Conservation (phyloP, 2,888 invertebrate genomes). For the Apotomis capreana region DNA sequence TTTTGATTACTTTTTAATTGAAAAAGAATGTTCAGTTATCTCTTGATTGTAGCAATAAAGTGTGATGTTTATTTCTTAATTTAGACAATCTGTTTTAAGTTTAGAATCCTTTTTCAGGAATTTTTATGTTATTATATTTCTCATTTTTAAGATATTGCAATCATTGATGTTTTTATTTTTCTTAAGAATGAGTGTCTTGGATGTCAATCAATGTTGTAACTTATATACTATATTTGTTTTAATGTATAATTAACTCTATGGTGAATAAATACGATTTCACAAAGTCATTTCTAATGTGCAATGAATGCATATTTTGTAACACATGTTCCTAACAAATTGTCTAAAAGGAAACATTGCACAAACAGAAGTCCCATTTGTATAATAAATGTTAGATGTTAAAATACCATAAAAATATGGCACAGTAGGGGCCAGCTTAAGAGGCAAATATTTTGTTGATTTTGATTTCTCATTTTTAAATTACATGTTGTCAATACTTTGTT, state of each 20-base stretch:
- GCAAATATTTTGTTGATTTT: conserved; percentile 58
- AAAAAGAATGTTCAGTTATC: conserved; percentile 33
- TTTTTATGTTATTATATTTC: conserved; percentile 62
- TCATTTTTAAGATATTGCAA: conserved; percentile 64
- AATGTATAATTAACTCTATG: conserved; percentile 44
- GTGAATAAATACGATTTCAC: conserved; percentile 4
- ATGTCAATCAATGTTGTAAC: conserved; percentile 63
- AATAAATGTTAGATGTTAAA: too few relatives aligned
- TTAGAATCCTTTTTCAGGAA: conserved; percentile 59
- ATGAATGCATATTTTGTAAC: too few relatives aligned
- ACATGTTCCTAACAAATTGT: too few relatives aligned
- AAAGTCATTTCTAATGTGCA: too few relatives aligned
- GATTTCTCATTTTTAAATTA: conserved; percentile 31
- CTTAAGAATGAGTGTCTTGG: conserved; percentile 50
- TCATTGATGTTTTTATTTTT: conserved; percentile 66
- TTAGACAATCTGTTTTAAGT: conserved; percentile 56
- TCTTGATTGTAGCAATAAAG: conserved; percentile 39
- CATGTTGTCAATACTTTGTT: conserved; percentile 7
- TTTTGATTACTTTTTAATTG: conserved; percentile 35
- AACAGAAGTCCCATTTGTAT: too few relatives aligned
- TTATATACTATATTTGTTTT: conserved; percentile 66
- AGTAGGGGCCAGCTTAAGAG: conserved; percentile 46
- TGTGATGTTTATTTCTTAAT: conserved; percentile 45
- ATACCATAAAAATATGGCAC: too few relatives aligned
- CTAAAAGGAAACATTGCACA: too few relatives aligned